phyloP scores from a whole-genome alignment of 1,140 invertebrate species.

The Heliothis virescens region DNA sequence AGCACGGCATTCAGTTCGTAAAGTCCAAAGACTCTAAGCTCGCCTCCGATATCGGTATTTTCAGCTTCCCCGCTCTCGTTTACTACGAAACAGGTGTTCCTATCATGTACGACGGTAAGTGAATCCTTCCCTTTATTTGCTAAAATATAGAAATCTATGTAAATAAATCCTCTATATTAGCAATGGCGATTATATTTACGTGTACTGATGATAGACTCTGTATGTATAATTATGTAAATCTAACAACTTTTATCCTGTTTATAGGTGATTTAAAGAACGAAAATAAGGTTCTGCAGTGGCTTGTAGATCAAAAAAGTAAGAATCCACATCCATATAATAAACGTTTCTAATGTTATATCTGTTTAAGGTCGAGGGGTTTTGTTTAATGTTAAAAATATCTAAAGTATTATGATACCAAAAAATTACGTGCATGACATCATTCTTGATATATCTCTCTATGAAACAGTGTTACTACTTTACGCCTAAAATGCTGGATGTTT shows the following conservation, averaged over 20 bases:
- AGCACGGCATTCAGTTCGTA: slow-evolving; percentile 97
- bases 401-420: slow-evolving; percentile 64
- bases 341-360: slow-evolving; percentile 71
- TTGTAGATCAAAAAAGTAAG: slow-evolving; percentile 98
- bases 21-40: slow-evolving; percentile 96
- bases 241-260: slow-evolving; percentile 84
- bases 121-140: not conserved
- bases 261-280: slow-evolving; percentile 98
- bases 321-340: slow-evolving; percentile 86
- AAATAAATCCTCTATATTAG: not conserved
- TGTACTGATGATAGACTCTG: slow-evolving; percentile 11
- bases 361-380: slow-evolving; percentile 66
- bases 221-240: not conserved
- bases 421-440: slow-evolving; percentile 84
- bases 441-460: slow-evolving; percentile 65
- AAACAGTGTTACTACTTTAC: slow-evolving; percentile 70
- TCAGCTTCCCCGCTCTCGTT: slow-evolving; percentile 95
- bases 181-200: not conserved
- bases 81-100: slow-evolving; percentile 97
- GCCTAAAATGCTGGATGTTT: slow-evolving; percentile 84
- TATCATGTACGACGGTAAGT: slow-evolving; percentile 97
- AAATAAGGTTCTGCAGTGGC: slow-evolving; percentile 97
- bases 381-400: slow-evolving; percentile 55
- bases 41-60: slow-evolving; percentile 96
- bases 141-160: not conserved